phyloP scores from a whole-genome alignment of 2,113 vertebrate genomes.

The Vulpes ferrilata region DNA sequence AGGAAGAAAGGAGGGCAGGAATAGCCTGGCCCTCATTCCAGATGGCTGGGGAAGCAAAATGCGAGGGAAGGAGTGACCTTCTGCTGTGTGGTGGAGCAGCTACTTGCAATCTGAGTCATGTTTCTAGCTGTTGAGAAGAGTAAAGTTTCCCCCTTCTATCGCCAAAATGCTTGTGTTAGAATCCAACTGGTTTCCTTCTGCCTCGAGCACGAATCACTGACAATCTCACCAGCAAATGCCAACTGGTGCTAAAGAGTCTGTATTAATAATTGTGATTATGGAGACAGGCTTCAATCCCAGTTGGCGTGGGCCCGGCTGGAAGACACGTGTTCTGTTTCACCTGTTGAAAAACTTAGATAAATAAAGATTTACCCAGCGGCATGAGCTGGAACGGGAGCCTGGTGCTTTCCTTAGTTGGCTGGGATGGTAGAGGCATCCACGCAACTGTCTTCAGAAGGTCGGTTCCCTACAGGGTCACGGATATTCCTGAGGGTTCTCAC shows the following conservation, averaged over 20 bases:
- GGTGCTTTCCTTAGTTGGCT: background rate
- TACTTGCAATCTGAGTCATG: constrained; percentile 16
- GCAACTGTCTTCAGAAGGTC: background rate
- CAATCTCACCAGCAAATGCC: background rate
- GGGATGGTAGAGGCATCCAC: background rate
- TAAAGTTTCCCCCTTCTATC: constrained; percentile 1
- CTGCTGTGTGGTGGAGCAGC: background rate
- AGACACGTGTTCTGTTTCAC: background rate
- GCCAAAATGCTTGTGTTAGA: constrained; percentile 53
- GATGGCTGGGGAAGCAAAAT: background rate
- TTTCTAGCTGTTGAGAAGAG: background rate
- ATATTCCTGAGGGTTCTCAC: background rate
- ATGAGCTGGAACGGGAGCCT: background rate
- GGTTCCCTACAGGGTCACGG: background rate
- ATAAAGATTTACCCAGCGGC: background rate
- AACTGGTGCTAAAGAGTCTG: background rate
- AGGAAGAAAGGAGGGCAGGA: background rate
- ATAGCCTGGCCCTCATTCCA: background rate
- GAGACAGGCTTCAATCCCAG: background rate
- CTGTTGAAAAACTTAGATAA: background rate
- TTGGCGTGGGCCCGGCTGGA: background rate
- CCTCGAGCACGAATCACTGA: constrained; percentile 19
- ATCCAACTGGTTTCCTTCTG: constrained; percentile 51
- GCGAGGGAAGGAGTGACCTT: background rate
- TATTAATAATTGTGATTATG: background rate